A percentile compares a stretch with the other conserved stretches of the same genome.
phyloP scores from a whole-genome alignment of 1,140 invertebrate species.

The Dolichoris vasculosae region DNA sequence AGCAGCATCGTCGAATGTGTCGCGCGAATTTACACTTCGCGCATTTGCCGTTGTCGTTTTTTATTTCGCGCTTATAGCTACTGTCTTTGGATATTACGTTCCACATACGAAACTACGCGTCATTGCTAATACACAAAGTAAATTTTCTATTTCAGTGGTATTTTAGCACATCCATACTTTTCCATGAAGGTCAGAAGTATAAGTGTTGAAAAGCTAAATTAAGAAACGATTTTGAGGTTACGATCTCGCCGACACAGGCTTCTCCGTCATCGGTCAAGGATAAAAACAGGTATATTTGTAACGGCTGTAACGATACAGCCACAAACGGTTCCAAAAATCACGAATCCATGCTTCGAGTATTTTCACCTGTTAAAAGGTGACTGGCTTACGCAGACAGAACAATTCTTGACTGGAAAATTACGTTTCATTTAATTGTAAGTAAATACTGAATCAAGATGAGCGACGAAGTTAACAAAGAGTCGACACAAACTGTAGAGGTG shows the following conservation, averaged over 20 bases:
- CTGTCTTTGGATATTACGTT: background rate
- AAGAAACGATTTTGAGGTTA: constrained; percentile 39
- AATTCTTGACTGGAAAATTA: constrained; percentile 7
- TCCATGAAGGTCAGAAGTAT: constrained; percentile 6
- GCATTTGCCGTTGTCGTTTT: background rate
- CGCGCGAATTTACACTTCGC: background rate
- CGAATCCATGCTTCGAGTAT: constrained; percentile 37
- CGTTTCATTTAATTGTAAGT: background rate
- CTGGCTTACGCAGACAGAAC: background rate
- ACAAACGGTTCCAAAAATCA: background rate
- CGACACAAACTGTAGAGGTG: constrained; percentile 64
- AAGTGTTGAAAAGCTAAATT: background rate
- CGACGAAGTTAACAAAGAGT: constrained; percentile 65
- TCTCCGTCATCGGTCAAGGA: constrained; percentile 38
- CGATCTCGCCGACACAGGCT: background rate
- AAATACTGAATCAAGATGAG: constrained; percentile 62
- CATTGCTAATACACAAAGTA: background rate
- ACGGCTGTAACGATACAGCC: background rate
- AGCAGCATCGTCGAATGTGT: constrained; percentile 7
- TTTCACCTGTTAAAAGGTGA: constrained; percentile 45
- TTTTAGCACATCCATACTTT: background rate
- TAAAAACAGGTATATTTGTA: constrained; percentile 10
- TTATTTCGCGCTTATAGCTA: background rate
- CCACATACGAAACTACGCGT: background rate
- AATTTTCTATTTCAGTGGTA: background rate